Evolutionary conservation across 2,888 invertebrate species (phyloP).

Genomic region (Parnassius smintheus): DNA sequence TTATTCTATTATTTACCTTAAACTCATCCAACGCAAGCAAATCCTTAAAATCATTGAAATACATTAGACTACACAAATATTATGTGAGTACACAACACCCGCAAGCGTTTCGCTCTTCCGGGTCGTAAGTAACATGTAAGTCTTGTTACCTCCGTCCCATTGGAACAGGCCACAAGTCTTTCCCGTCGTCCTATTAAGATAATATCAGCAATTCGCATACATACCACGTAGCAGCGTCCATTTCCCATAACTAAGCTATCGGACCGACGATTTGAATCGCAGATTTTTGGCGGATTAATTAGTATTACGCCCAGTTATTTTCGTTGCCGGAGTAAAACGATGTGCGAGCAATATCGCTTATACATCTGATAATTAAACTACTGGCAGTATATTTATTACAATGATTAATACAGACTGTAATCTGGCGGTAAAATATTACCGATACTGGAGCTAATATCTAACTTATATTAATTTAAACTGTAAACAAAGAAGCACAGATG

Average conservation of each 20-base stretch:
- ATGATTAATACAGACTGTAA: too few relatives aligned
- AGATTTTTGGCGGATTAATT: slow-evolving; percentile 60
- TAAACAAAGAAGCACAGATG: too few relatives aligned
- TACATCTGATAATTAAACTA: background rate
- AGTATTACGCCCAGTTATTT: slow-evolving; percentile 30
- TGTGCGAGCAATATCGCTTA: background rate
- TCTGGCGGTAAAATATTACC: too few relatives aligned
- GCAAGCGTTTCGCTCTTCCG: background rate
- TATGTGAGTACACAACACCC: background rate
- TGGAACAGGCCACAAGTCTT: slow-evolving; percentile 51
- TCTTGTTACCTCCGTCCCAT: background rate
- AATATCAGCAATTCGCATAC: slow-evolving; percentile 69
- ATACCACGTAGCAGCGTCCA: slow-evolving; percentile 38
- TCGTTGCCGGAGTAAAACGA: background rate
- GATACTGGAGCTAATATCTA: too few relatives aligned
- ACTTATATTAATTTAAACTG: too few relatives aligned
- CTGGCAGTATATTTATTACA: background rate
- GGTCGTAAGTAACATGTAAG: background rate
- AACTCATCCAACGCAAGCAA: too few relatives aligned
- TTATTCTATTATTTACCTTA: too few relatives aligned
- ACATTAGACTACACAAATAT: background rate
- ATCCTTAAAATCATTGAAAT: too few relatives aligned
- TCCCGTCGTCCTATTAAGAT: slow-evolving; percentile 67
- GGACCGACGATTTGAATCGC: slow-evolving; percentile 46
- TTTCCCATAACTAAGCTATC: slow-evolving; percentile 45